A percentile compares a stretch with the other conserved stretches of the same genome.
These are phyloP conservation scores for Falco cherrug DNA, from an alignment of 2,797 vertebrate genomes.

Conservation along the genomic window DNA sequence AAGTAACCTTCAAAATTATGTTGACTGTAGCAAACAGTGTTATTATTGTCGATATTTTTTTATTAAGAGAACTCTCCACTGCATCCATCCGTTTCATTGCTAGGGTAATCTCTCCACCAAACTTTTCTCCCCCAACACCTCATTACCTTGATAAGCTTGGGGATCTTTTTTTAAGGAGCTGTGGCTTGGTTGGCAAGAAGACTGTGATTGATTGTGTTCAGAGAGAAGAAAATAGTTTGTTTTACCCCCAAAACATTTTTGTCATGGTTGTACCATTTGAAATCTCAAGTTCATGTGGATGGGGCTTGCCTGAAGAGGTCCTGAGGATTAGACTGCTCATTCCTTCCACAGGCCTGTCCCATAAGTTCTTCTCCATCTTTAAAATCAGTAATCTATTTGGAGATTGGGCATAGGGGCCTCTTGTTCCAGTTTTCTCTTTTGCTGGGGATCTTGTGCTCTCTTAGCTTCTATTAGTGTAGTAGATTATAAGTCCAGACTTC, in stretches of 20 bases:
- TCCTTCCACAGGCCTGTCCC: neutral
- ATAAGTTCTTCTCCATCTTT: neutral
- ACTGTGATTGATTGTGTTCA: neutral
- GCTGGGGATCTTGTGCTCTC: neutral
- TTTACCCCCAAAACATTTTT: neutral
- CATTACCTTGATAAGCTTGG: neutral
- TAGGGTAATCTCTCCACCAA: neutral
- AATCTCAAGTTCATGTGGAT: neutral
- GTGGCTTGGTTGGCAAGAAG: neutral
- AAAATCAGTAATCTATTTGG: neutral
- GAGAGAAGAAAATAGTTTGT: neutral
- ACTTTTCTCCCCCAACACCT: neutral
- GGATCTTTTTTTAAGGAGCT: neutral
- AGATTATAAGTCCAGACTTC: accelerated
- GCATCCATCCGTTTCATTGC: neutral
- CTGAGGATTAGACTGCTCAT: neutral
- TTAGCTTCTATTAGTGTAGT: neutral
- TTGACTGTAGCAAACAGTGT: neutral
- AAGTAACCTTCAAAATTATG: neutral
- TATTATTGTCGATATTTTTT: neutral
- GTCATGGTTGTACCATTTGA: neutral
- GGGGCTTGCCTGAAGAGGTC: neutral
- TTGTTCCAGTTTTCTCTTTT: neutral
- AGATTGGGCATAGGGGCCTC: neutral
- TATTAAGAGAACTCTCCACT: neutral